phyloP scores from a whole-genome alignment of 2,888 invertebrate genomes.

The Spodoptera littoralis region DNA sequence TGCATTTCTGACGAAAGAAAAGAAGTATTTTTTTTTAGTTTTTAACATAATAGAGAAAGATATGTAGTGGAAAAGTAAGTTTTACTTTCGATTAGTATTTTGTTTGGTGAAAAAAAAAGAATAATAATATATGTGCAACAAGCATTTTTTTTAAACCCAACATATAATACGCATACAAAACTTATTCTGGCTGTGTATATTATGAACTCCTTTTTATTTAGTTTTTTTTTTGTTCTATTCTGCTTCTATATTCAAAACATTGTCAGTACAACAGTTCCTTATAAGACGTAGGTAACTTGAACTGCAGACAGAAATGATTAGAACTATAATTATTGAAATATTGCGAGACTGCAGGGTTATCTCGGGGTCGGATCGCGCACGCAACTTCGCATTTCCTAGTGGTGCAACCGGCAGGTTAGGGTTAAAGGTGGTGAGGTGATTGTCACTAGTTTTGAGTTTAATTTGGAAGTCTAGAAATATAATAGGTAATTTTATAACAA shows the following conservation, averaged over 20 bases:
- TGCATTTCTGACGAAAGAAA: too few relatives aligned
- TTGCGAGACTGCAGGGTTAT: slow-evolving; percentile 46
- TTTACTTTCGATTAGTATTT: too few relatives aligned
- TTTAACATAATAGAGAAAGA: too few relatives aligned
- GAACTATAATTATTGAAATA: slow-evolving; percentile 48
- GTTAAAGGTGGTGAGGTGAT: slow-evolving; percentile 25
- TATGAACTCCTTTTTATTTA: too few relatives aligned
- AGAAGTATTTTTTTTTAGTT: too few relatives aligned
- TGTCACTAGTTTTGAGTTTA: slow-evolving; percentile 8
- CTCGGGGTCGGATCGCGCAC: slow-evolving; percentile 39
- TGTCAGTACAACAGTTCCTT: slow-evolving; percentile 23
- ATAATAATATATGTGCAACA: too few relatives aligned
- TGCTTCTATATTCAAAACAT: neutral
- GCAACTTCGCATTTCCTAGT: slow-evolving; percentile 44
- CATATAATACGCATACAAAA: neutral
- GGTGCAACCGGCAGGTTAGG: slow-evolving; percentile 33
- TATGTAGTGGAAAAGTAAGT: too few relatives aligned
- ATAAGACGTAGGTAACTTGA: slow-evolving; percentile 22
- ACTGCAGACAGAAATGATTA: slow-evolving; percentile 32
- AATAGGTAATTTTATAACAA: too few relatives aligned
- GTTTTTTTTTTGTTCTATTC: too few relatives aligned
- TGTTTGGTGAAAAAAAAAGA: too few relatives aligned
- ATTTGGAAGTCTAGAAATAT: slow-evolving; percentile 5
- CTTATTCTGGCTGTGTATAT: neutral
- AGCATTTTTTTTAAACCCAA: neutral